phyloP scores from a whole-genome alignment of 2,113 vertebrate species.

The Etheostoma spectabile region DNA sequence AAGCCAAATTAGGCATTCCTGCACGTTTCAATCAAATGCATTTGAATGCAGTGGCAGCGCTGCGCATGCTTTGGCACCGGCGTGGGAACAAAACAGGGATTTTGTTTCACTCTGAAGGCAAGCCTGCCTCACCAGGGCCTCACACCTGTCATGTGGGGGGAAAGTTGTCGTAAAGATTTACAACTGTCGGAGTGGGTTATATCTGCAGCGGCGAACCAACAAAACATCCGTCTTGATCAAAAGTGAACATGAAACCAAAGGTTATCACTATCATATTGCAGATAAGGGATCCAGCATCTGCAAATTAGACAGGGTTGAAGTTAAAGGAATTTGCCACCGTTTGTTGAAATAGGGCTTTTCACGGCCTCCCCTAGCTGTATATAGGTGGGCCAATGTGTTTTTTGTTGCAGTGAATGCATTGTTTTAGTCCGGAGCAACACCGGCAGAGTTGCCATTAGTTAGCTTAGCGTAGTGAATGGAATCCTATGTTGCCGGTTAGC shows the following conservation, averaged over 20 bases:
- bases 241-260: constrained; percentile 40
- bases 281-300: constrained; percentile 18
- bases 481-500: too few species aligned
- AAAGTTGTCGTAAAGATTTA: constrained; percentile 54
- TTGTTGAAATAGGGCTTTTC: too few species aligned
- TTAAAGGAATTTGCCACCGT: not conserved
- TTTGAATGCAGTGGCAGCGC: constrained; percentile 56
- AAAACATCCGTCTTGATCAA: constrained; percentile 50
- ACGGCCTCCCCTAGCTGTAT: too few species aligned
- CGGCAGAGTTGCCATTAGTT: too few species aligned
- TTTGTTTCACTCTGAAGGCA: constrained; percentile 43
- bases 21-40: constrained; percentile 72
- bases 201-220: constrained; percentile 34
- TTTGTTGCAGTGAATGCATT: too few species aligned
- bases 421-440: too few species aligned
- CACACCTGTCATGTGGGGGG: constrained; percentile 68
- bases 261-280: constrained; percentile 38
- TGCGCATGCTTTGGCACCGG: constrained; percentile 58
- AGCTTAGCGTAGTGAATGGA: too few species aligned
- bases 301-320: constrained; percentile 12
- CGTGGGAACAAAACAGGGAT: constrained; percentile 62
- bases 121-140: constrained; percentile 54
- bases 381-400: too few species aligned
- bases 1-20: constrained; percentile 76
- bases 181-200: constrained; percentile 31